Evolutionary conservation across 2,888 invertebrate species (phyloP).

Genomic region (Eumacrocentrus americanus): DNA sequence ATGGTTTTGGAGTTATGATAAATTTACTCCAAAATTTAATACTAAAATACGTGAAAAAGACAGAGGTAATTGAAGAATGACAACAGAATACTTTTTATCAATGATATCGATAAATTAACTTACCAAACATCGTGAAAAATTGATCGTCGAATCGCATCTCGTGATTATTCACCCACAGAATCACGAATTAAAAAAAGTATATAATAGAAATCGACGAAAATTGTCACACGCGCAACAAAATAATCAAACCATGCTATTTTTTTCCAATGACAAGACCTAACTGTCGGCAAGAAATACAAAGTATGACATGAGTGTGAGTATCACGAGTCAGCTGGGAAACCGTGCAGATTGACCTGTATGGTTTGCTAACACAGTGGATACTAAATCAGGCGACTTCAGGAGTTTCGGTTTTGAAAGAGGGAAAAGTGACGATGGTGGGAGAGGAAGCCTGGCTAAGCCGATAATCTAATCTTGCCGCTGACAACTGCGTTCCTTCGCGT

Average conservation of each 20-base stretch:
- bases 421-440: conserved; percentile 36
- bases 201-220: not conserved
- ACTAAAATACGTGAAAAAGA: no score
- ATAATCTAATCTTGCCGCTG: conserved; percentile 48
- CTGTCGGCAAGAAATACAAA: no score
- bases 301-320: not conserved
- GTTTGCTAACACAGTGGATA: conserved; percentile 37
- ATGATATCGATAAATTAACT: no score
- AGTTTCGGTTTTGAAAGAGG: conserved; percentile 53
- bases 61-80: no score
- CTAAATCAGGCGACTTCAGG: conserved; percentile 47
- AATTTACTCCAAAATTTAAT: no score
- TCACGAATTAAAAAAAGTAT: not conserved
- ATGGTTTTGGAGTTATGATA: no score
- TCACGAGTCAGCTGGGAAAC: not conserved
- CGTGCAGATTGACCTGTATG: conserved; percentile 25
- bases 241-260: conserved; percentile 7
- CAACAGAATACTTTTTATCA: no score
- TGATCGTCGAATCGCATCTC: conserved; percentile 56
- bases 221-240: conserved; percentile 9
- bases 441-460: conserved; percentile 38
- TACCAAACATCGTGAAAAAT: conserved; percentile 52
- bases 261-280: not conserved
- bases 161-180: conserved; percentile 18
- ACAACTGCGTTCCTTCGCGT: no score